Conservation (phyloP, 2,113 vertebrate species). For the Bungarus multicinctus region DNA sequence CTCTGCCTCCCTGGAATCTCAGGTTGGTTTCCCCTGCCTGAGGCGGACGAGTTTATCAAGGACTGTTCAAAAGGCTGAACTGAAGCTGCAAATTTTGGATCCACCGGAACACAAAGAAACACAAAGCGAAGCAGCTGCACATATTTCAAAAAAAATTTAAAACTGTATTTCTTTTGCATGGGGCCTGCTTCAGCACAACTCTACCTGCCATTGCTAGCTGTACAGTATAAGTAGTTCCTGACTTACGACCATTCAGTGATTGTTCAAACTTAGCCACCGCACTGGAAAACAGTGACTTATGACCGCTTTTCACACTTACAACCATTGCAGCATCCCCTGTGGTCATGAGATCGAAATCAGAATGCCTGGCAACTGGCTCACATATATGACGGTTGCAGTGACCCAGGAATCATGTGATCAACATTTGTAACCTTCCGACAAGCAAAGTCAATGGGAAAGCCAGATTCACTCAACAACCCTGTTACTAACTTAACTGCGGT, state of each 20-base stretch:
- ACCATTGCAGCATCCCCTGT: background rate
- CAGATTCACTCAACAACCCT: background rate
- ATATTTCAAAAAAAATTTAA: background rate
- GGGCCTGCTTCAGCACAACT: background rate
- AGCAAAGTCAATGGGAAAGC: background rate
- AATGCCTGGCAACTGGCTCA: background rate
- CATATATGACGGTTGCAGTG: background rate
- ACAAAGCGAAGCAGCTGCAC: background rate
- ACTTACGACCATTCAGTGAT: background rate
- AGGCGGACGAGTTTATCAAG: background rate
- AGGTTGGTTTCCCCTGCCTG: background rate
- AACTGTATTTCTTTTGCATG: background rate
- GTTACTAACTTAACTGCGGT: background rate
- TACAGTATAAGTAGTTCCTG: background rate
- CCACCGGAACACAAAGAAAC: background rate
- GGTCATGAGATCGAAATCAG: background rate
- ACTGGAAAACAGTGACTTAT: background rate
- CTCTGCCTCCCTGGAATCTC: background rate
- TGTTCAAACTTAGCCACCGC: background rate
- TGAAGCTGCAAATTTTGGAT: background rate
- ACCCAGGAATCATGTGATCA: background rate
- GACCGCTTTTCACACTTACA: background rate
- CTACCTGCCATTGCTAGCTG: background rate
- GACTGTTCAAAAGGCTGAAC: background rate
- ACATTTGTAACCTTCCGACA: background rate